A percentile compares a stretch with the other conserved stretches of the same genome.
These are phyloP conservation scores for Drosophila vallismaia DNA, from an alignment of 2,888 invertebrate genomes.

Conservation along the genomic window DNA sequence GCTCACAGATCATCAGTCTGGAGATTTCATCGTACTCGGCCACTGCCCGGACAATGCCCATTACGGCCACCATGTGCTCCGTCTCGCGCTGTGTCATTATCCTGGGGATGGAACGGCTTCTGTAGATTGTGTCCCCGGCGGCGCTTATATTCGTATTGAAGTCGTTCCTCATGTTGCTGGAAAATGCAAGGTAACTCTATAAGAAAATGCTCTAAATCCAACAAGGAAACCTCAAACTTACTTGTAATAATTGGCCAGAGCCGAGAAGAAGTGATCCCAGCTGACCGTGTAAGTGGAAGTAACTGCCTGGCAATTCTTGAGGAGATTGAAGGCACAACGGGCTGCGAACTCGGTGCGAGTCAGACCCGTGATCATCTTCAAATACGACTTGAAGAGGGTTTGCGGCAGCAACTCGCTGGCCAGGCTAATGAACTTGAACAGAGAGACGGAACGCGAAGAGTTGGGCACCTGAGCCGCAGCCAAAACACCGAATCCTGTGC, in stretches of 20 bases:
- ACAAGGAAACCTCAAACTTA: slow-evolving; percentile 79
- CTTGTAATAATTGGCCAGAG: slow-evolving; percentile 89
- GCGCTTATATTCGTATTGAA: slow-evolving; percentile 70
- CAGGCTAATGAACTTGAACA: slow-evolving; percentile 95
- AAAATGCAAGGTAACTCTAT: slow-evolving; percentile 35
- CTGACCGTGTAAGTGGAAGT: slow-evolving; percentile 86
- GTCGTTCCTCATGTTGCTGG: slow-evolving; percentile 88
- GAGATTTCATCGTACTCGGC: slow-evolving; percentile 92
- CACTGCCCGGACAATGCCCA: slow-evolving; percentile 90
- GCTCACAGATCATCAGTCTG: slow-evolving; percentile 92
- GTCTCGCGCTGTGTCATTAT: slow-evolving; percentile 92
- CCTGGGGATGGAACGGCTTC: slow-evolving; percentile 85
- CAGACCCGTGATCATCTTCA: slow-evolving; percentile 93
- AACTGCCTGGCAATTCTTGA: slow-evolving; percentile 87
- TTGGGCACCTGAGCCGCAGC: slow-evolving; percentile 52
- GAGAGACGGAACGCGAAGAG: slow-evolving; percentile 89
- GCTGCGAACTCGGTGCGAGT: slow-evolving; percentile 91
- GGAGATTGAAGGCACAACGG: slow-evolving; percentile 90
- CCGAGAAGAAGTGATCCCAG: slow-evolving; percentile 94
- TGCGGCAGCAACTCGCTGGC: slow-evolving; percentile 94
- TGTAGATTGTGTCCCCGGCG: slow-evolving; percentile 84
- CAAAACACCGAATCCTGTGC: neutral
- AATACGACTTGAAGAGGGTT: slow-evolving; percentile 92
- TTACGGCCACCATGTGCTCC: slow-evolving; percentile 92
- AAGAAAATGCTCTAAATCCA: neutral